phyloP scores from a whole-genome alignment of 2,797 vertebrate species.

The Pithecia hirsuta region DNA sequence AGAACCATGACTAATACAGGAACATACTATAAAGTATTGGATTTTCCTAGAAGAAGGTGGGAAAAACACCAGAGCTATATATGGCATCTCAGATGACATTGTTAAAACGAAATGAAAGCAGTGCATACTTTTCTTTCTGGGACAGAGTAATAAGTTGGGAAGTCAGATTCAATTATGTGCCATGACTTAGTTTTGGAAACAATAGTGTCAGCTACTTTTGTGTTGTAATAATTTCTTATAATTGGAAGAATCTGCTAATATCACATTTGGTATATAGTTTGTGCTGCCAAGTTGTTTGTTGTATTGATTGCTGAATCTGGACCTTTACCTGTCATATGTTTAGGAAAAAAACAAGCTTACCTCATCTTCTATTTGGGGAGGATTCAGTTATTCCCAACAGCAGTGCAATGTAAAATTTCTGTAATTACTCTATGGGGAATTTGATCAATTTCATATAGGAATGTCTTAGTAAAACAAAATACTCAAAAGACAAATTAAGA shows the following conservation, averaged over 20 bases:
- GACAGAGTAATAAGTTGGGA: not conserved
- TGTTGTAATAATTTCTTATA: conserved; percentile 19
- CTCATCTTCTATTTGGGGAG: not conserved
- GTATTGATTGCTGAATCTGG: not conserved
- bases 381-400: conserved; percentile 34
- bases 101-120: not conserved
- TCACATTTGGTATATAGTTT: not conserved
- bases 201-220: not conserved
- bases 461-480: not conserved
- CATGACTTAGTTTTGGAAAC: not conserved
- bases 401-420: conserved; percentile 38
- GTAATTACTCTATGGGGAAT: not conserved
- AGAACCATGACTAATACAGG: not conserved
- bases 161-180: conserved; percentile 7
- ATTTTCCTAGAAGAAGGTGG: not conserved
- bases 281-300: not conserved
- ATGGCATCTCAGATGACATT: not conserved
- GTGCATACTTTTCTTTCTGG: not conserved
- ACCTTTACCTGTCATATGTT: not conserved
- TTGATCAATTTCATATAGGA: conserved; percentile 31
- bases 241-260: conserved; percentile 21
- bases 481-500: conserved; percentile 10
- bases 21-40: not conserved
- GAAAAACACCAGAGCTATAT: not conserved
- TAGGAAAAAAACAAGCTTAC: not conserved